Conservation (phyloP, 2,888 invertebrate genomes). For the Conus canariensis region DNA sequence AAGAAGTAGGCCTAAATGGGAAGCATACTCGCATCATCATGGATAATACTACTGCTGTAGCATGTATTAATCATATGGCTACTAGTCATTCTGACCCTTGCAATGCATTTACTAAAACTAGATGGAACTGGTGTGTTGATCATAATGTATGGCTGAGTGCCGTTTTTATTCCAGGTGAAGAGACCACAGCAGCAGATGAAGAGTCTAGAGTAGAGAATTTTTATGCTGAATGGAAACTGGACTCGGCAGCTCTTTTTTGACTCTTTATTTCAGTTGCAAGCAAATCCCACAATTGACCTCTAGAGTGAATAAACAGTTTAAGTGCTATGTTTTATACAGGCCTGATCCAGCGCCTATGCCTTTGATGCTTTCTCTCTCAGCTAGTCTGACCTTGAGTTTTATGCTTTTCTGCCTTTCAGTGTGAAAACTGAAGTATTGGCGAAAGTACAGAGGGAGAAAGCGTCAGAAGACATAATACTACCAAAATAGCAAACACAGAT, state of each 20-base stretch:
- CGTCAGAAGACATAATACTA: background rate
- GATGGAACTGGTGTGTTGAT: background rate
- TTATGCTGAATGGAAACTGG: background rate
- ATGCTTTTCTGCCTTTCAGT: no score
- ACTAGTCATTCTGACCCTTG: constrained; percentile 34
- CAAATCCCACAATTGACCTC: no score
- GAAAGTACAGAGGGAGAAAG: background rate
- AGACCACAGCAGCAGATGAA: background rate
- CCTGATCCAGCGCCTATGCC: no score
- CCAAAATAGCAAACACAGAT: no score
- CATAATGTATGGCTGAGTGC: no score
- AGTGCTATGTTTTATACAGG: no score
- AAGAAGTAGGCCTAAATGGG: background rate
- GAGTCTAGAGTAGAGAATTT: background rate
- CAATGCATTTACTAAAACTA: constrained; percentile 23
- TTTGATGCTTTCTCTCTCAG: no score
- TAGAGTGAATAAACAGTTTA: no score
- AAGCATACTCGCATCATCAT: constrained; percentile 38
- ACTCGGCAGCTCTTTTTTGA: background rate
- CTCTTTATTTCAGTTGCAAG: no score
- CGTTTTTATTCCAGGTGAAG: background rate
- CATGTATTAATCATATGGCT: constrained; percentile 40
- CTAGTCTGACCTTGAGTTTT: no score
- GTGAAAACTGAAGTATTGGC: no score
- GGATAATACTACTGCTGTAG: constrained; percentile 43